Conservation (phyloP, 2,888 invertebrate species). For the Bedellia somnulentella region DNA sequence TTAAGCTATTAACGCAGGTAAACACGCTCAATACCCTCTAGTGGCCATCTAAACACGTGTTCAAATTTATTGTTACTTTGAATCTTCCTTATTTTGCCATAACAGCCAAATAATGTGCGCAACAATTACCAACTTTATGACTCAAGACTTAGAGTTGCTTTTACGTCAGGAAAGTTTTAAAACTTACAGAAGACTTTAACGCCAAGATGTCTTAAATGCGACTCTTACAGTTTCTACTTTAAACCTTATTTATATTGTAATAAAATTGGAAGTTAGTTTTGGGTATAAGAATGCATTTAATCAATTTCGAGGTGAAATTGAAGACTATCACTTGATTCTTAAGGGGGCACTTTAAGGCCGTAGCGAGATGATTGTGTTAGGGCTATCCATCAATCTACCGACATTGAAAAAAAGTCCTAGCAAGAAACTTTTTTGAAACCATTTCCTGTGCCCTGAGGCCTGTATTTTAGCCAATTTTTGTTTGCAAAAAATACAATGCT, state of each 20-base stretch:
- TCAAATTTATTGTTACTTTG: constrained; percentile 20
- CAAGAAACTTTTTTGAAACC: constrained; percentile 15
- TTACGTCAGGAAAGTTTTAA: no score
- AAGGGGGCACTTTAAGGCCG: constrained; percentile 50
- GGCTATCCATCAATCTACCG: constrained; percentile 50
- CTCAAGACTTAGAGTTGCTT: background rate
- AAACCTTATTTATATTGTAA: no score
- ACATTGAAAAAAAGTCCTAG: constrained; percentile 43
- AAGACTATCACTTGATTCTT: constrained; percentile 54
- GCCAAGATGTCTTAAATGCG: background rate
- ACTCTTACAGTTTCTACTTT: no score
- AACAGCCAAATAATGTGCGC: background rate
- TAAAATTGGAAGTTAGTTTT: no score
- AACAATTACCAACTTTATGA: background rate
- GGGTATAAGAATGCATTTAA: no score
- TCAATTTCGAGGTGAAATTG: constrained; percentile 19
- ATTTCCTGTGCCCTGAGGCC: constrained; percentile 49
- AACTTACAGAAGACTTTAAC: no score
- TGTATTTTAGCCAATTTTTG: constrained; percentile 38
- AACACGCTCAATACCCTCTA: constrained; percentile 38
- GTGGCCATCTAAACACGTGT: constrained; percentile 54
- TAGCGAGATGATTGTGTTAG: constrained; percentile 50
- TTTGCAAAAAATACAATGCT: constrained; percentile 35
- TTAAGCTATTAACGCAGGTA: constrained; percentile 28
- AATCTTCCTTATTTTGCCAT: background rate